Conservation (phyloP, 2,888 invertebrate genomes). For the Tolmerus cingulatus region DNA sequence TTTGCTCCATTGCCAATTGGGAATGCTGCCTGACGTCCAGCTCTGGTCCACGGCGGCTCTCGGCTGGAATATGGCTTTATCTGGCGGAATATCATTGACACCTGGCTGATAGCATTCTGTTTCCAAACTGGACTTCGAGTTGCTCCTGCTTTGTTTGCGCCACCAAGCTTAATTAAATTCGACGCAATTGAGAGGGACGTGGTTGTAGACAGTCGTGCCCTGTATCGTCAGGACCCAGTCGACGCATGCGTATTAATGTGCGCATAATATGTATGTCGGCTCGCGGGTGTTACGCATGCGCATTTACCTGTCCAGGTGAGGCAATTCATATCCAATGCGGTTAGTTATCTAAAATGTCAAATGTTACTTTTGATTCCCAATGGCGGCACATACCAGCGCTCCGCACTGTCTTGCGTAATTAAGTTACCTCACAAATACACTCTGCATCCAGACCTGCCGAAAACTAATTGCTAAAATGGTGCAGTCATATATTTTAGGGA, state of each 20-base stretch:
- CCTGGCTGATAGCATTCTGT: constrained; percentile 14
- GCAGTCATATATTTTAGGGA: not conserved
- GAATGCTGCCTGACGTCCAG: not conserved
- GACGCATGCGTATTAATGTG: not conserved
- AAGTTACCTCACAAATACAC: not conserved
- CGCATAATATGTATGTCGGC: not conserved
- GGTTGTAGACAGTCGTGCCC: not conserved
- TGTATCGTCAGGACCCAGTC: not conserved
- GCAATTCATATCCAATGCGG: not conserved
- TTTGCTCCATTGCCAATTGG: not conserved
- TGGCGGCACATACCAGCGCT: not conserved
- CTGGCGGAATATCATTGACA: constrained; percentile 21
- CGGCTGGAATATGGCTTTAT: not conserved
- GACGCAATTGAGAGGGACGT: not conserved
- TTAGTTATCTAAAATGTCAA: not conserved
- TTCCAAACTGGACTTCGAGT: not conserved
- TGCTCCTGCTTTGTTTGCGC: not conserved
- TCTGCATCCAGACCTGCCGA: not conserved
- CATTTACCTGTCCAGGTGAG: not conserved
- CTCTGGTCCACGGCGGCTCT: not conserved
- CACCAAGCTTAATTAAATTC: not conserved
- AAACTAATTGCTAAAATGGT: not conserved
- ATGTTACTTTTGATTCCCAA: not conserved
- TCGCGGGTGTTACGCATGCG: not conserved
- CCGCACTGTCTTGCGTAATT: not conserved